These are phyloP conservation scores for Euwallacea fornicatus DNA, from an alignment of 1,140 invertebrate species.

Conservation along the genomic window DNA sequence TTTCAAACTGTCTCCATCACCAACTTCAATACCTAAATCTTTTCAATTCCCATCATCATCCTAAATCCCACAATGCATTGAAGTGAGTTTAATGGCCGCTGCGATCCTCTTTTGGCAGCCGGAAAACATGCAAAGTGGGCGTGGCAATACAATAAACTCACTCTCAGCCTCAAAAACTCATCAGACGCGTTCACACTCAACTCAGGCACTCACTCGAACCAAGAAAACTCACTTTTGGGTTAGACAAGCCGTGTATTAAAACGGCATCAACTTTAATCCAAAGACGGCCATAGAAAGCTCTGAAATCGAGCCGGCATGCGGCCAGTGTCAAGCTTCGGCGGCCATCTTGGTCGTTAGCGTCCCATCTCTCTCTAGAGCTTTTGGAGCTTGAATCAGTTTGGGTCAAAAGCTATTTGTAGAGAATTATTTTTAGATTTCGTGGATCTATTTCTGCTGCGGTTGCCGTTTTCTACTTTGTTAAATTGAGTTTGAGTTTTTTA, in stretches of 20 bases:
- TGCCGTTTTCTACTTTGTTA: constrained; percentile 29
- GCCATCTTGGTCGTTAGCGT: constrained; percentile 46
- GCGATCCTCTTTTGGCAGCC: constrained; percentile 46
- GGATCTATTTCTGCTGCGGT: constrained; percentile 38
- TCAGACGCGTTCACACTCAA: not conserved
- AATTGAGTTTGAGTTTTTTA: constrained; percentile 33
- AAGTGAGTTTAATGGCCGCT: constrained; percentile 51
- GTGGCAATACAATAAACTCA: constrained; percentile 40
- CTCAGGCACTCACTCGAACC: not conserved
- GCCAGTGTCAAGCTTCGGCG: constrained; percentile 31
- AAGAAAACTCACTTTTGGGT: not conserved
- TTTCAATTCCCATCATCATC: not conserved
- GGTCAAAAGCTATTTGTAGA: constrained; percentile 28
- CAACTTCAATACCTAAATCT: too few species aligned
- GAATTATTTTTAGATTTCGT: constrained; percentile 42
- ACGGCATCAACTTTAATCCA: not conserved
- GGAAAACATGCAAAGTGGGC: constrained; percentile 43
- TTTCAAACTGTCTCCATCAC: too few species aligned
- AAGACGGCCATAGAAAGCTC: not conserved
- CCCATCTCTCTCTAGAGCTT: constrained; percentile 41
- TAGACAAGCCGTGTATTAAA: not conserved
- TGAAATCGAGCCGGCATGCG: constrained; percentile 11
- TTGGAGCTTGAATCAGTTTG: constrained; percentile 31
- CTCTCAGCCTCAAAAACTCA: not conserved
- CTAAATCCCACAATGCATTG: constrained; percentile 45